Percentiles rank a stretch among this genome's conserved stretches.
phyloP scores from a whole-genome alignment of 2,113 vertebrate species.

The Taxidea taxus region DNA sequence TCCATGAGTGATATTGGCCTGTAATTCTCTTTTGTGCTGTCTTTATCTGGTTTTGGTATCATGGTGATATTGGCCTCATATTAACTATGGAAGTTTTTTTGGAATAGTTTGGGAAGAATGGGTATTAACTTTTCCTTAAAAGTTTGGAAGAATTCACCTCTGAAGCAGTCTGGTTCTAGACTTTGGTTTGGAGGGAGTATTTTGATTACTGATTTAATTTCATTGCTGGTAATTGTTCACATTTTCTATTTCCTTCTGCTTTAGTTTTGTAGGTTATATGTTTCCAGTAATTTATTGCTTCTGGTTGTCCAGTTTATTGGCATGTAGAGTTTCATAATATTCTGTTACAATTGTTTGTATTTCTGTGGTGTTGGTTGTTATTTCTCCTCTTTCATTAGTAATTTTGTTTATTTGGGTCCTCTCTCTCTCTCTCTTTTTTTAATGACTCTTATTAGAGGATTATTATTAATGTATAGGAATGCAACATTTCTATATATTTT shows the following conservation, averaged over 20 bases:
- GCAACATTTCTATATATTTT: too few species aligned
- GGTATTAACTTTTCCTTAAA: not conserved
- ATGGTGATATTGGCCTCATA: not conserved
- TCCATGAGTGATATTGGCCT: not conserved
- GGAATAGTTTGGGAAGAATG: not conserved
- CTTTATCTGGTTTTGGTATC: not conserved
- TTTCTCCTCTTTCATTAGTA: not conserved
- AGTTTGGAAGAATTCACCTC: not conserved
- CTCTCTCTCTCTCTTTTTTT: not conserved
- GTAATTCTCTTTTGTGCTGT: not conserved
- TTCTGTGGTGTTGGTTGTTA: not conserved
- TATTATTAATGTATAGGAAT: too few species aligned
- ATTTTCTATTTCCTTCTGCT: not conserved
- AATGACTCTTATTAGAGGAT: not conserved
- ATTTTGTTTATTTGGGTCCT: not conserved
- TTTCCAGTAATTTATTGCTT: not conserved
- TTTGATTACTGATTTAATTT: not conserved
- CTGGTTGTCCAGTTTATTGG: not conserved
- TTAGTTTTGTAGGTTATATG: not conserved
- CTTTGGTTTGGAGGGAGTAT: not conserved
- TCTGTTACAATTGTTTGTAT: not conserved
- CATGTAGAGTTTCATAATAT: not conserved
- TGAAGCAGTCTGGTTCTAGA: not conserved
- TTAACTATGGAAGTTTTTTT: not conserved
- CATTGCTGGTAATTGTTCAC: not conserved